Percentiles rank a stretch among this genome's conserved stretches.
phyloP scores from a whole-genome alignment of 2,888 invertebrate species.

The Dryobota labecula region DNA sequence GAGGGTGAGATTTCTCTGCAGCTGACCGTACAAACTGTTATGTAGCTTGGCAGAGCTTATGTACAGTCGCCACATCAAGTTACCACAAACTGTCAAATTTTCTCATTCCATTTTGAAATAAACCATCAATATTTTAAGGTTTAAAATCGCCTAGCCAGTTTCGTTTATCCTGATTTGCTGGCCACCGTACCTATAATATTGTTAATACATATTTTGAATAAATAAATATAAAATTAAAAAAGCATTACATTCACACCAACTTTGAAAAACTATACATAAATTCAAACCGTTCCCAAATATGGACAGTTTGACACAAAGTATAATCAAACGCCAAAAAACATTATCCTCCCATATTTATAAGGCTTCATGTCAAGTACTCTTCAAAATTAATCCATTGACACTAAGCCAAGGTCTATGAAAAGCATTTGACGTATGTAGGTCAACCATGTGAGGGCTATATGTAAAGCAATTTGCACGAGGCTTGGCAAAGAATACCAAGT shows the following conservation, averaged over 20 bases:
- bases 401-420: slow-evolving; percentile 26
- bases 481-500: slow-evolving; percentile 28
- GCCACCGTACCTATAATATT: too few relatives aligned
- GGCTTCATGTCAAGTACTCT: slow-evolving; percentile 33
- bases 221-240: too few relatives aligned
- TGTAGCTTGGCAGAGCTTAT: too few relatives aligned
- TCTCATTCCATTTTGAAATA: too few relatives aligned
- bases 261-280: background rate
- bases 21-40: too few relatives aligned
- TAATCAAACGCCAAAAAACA: slow-evolving; percentile 13
- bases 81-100: too few relatives aligned
- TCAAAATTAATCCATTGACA: slow-evolving; percentile 24
- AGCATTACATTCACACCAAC: background rate
- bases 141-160: too few relatives aligned
- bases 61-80: too few relatives aligned
- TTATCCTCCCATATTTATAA: slow-evolving; percentile 6
- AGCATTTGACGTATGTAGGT: slow-evolving; percentile 33
- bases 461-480: slow-evolving; percentile 32
- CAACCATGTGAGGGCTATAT: slow-evolving; percentile 17
- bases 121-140: too few relatives aligned
- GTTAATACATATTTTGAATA: too few relatives aligned
- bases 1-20: too few relatives aligned
- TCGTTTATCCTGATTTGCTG: too few relatives aligned
- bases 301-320: background rate
- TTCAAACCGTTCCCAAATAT: background rate